Evolutionary conservation across 2,797 vertebrate species (phyloP).

Genomic region (Rhodeus uyekii): DNA sequence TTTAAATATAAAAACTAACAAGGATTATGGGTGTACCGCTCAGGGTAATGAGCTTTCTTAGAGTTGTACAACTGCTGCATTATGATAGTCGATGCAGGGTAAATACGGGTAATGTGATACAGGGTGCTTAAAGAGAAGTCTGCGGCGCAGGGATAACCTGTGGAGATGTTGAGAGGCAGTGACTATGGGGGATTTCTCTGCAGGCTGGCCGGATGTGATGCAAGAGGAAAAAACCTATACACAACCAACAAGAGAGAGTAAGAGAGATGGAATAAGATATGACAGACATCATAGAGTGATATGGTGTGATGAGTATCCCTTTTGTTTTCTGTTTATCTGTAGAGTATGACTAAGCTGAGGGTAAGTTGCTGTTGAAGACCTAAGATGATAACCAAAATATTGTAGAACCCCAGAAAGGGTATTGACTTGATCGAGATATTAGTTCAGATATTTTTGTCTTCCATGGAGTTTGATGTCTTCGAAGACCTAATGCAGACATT

Average conservation of each 20-base stretch:
- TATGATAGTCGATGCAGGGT: conserved; percentile 2
- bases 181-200: conserved; percentile 21
- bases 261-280: conserved; percentile 37
- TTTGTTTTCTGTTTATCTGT: not conserved
- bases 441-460: not conserved
- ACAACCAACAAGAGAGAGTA: not conserved
- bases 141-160: conserved; percentile 12
- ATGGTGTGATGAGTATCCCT: not conserved
- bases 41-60: not conserved
- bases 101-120: conserved; percentile 18
- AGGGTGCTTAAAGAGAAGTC: conserved; percentile 10
- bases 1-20: conserved; percentile 8
- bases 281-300: not conserved
- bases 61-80: conserved; percentile 10
- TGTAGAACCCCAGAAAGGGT: not conserved
- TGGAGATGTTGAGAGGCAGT: conserved; percentile 13
- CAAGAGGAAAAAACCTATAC: conserved; percentile 14
- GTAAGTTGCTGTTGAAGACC: not conserved
- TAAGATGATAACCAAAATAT: not conserved
- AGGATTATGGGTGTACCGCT: not conserved
- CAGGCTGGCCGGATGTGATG: conserved; percentile 19
- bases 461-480: not conserved
- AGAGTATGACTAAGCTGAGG: not conserved
- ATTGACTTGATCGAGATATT: not conserved
- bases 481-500: not conserved